These are phyloP conservation scores for Passer montanus DNA, from an alignment of 2,113 vertebrate species.

Conservation along the genomic window DNA sequence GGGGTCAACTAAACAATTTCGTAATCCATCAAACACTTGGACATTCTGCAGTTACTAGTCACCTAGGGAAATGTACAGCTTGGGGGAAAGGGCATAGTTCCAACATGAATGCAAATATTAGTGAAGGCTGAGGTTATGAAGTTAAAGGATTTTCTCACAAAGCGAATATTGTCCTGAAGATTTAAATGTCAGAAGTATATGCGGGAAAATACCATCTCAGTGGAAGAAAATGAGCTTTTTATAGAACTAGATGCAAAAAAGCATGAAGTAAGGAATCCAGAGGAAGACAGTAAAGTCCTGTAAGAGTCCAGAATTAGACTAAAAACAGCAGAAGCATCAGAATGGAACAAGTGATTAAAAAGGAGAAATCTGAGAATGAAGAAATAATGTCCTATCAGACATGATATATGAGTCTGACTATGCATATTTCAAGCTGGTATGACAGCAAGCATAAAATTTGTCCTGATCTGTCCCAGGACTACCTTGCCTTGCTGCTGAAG, in stretches of 20 bases:
- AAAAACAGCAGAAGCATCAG: neutral
- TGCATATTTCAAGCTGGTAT: neutral
- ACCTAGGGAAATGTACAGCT: neutral
- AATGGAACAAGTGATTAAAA: neutral
- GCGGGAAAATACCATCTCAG: neutral
- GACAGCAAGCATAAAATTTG: neutral
- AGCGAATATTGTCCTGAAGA: neutral
- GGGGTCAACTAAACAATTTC: neutral
- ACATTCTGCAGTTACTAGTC: neutral
- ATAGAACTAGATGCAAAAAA: neutral
- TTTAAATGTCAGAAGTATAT: constrained; percentile 1
- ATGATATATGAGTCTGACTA: neutral
- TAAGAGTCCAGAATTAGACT: neutral
- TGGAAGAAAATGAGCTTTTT: neutral
- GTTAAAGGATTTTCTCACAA: constrained; percentile 1
- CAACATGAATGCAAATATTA: constrained; percentile 38
- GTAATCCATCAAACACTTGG: neutral
- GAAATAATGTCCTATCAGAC: neutral
- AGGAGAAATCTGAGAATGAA: neutral
- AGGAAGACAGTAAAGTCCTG: neutral
- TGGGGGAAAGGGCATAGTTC: neutral
- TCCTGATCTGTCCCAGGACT: neutral
- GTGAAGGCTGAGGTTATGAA: neutral
- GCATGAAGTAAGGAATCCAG: neutral
- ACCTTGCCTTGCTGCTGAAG: neutral